These are phyloP conservation scores for Drosophila equinoxialis DNA, from an alignment of 1,140 invertebrate genomes.

Conservation along the genomic window DNA sequence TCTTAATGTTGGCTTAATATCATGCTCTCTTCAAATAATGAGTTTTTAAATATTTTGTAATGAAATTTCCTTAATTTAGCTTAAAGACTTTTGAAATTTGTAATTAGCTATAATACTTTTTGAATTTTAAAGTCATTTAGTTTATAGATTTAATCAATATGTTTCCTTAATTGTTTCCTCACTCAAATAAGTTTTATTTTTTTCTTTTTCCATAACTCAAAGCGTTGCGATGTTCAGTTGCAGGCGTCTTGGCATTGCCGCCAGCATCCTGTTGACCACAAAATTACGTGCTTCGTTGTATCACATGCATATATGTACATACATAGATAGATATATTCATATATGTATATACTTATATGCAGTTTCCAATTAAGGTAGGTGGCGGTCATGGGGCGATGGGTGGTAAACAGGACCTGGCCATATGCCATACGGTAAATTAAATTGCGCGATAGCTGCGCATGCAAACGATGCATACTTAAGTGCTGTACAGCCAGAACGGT, in stretches of 20 bases:
- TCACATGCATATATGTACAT: conserved; percentile 35
- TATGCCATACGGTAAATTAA: conserved; percentile 71
- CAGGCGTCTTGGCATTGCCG: conserved; percentile 24
- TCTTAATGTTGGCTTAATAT: too few species aligned
- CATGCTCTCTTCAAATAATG: too few species aligned
- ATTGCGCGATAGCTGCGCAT: conserved; percentile 61
- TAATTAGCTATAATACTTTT: too few species aligned
- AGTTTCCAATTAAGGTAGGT: conserved; percentile 48
- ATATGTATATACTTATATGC: background rate
- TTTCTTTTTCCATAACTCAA: conserved; percentile 29
- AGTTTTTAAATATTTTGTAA: too few species aligned
- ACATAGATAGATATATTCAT: conserved; percentile 10
- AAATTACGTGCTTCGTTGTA: conserved; percentile 67
- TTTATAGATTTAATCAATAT: too few species aligned
- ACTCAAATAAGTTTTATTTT: background rate
- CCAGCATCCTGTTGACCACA: conserved; percentile 59
- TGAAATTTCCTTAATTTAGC: too few species aligned
- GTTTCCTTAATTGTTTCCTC: too few species aligned
- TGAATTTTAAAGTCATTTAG: too few species aligned
- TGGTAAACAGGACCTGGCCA: background rate
- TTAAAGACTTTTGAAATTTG: too few species aligned
- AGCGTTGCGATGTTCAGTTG: conserved; percentile 22
- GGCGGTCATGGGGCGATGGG: conserved; percentile 8
- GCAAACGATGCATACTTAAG: conserved; percentile 74
- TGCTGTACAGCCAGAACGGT: conserved; percentile 33